These are phyloP conservation scores for Ganaspis brasiliensis DNA, from an alignment of 2,888 invertebrate species.

Conservation along the genomic window DNA sequence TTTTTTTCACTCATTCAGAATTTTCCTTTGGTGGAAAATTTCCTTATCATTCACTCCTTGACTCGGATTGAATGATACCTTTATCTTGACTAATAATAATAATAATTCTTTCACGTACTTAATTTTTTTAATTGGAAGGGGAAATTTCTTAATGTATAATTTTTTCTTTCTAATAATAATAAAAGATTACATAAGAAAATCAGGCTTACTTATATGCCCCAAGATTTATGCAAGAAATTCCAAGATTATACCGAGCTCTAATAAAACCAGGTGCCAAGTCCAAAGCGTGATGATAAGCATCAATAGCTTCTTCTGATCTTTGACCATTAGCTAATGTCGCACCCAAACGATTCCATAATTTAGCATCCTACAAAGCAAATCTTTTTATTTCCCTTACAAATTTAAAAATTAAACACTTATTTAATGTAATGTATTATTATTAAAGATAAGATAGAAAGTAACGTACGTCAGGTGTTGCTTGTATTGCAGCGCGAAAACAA, in stretches of 20 bases:
- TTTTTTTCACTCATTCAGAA: too few species aligned
- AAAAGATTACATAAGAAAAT: constrained; percentile 34
- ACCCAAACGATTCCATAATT: constrained; percentile 98
- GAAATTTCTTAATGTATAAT: too few species aligned
- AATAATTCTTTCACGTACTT: neutral
- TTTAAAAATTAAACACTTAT: neutral
- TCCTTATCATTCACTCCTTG: too few species aligned
- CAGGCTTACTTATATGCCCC: constrained; percentile 88
- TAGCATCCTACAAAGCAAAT: constrained; percentile 87
- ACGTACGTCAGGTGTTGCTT: constrained; percentile 88
- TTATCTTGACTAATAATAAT: too few species aligned
- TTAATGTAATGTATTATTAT: too few species aligned
- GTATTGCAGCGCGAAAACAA: constrained; percentile 95
- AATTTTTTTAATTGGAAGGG: constrained; percentile 10
- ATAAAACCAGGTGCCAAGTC: constrained; percentile 97
- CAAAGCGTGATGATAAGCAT: constrained; percentile 96
- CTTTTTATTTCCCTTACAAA: constrained; percentile 13
- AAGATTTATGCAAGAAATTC: constrained; percentile 98
- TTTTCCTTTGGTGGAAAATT: too few species aligned
- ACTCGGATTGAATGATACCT: too few species aligned
- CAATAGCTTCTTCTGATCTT: constrained; percentile 96
- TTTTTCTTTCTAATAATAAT: constrained; percentile 4
- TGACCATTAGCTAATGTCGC: constrained; percentile 98
- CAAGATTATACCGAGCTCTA: constrained; percentile 97
- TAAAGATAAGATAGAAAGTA: too few species aligned